Evolutionary conservation across 2,888 invertebrate genomes (phyloP).

Genomic region (Eutolmus rufibarbis): DNA sequence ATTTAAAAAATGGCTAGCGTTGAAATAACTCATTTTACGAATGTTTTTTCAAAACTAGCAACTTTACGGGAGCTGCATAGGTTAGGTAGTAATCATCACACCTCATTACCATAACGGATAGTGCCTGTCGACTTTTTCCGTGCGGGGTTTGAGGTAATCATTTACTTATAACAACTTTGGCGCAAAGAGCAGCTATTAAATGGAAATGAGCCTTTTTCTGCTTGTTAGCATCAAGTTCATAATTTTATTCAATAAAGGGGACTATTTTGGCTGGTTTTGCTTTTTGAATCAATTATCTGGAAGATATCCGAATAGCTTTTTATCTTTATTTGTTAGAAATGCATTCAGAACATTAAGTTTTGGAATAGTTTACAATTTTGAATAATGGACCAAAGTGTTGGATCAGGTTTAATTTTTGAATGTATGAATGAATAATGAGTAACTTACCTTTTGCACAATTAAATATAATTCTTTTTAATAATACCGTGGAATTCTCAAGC

Average conservation of each 20-base stretch:
- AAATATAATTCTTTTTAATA: no score
- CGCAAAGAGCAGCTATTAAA: background rate
- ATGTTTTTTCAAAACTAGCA: background rate
- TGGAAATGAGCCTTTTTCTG: conserved; percentile 10
- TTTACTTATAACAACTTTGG: background rate
- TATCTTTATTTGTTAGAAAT: background rate
- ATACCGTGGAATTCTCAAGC: no score
- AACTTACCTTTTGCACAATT: no score
- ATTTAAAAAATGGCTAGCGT: background rate
- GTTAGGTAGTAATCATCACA: background rate
- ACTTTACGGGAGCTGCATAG: background rate
- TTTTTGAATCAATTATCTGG: background rate
- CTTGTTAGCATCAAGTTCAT: background rate
- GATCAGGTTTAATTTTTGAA: background rate
- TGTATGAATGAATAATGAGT: background rate
- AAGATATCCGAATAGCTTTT: background rate
- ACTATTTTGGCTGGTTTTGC: background rate
- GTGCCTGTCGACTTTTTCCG: background rate
- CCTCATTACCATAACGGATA: conserved; percentile 13
- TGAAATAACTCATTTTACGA: background rate
- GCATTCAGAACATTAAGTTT: background rate
- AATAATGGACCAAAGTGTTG: background rate
- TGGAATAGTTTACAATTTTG: background rate
- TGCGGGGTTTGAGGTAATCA: background rate
- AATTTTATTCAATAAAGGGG: background rate